Percentiles rank a stretch among this genome's conserved stretches.
These are phyloP conservation scores for Poeciliopsis gracilis DNA, from an alignment of 2,797 vertebrate genomes.

Conservation along the genomic window DNA sequence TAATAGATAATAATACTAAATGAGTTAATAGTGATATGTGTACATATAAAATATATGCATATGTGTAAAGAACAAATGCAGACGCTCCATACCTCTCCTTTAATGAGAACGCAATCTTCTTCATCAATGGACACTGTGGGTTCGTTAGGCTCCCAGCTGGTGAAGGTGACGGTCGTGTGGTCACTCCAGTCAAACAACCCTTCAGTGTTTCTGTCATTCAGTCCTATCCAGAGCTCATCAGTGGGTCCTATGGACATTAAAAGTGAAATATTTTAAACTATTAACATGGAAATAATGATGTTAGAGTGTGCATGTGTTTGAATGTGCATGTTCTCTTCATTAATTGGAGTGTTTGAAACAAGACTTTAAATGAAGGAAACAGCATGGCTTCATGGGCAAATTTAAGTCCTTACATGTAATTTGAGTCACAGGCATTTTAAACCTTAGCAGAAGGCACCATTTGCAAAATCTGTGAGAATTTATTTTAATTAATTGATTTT, in stretches of 20 bases:
- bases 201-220: slow-evolving; percentile 88
- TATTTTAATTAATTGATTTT: neutral
- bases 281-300: neutral
- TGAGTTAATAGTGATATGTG: neutral
- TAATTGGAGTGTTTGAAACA: neutral
- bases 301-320: no score
- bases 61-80: neutral
- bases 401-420: neutral
- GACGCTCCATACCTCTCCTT: slow-evolving; percentile 82
- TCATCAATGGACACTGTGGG: slow-evolving; percentile 77
- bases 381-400: neutral
- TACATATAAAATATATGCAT: neutral
- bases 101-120: slow-evolving; percentile 91
- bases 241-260: slow-evolving; percentile 69
- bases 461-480: neutral
- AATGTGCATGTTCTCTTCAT: neutral
- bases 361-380: neutral
- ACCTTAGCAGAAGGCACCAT: neutral
- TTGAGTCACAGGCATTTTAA: neutral
- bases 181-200: slow-evolving; percentile 95
- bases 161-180: slow-evolving; percentile 84
- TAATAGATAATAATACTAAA: neutral
- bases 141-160: slow-evolving; percentile 87
- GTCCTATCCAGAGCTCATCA: slow-evolving; percentile 92
- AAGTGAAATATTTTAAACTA: neutral